Evolutionary conservation across 1,140 invertebrate species (phyloP).

Genomic region (Zaprionus tsacasi): DNA sequence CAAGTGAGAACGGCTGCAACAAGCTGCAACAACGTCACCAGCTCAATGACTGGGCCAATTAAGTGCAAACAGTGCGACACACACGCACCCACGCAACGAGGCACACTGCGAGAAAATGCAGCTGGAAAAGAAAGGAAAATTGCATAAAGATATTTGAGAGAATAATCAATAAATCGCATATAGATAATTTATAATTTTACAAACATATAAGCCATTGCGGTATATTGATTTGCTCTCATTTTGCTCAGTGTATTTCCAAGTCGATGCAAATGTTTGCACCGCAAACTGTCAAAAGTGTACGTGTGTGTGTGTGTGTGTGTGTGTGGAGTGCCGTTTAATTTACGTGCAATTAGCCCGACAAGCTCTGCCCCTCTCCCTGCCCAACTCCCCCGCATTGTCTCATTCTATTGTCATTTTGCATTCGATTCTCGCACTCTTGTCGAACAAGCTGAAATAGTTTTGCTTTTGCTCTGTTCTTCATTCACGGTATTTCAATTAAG

Average conservation of each 20-base stretch:
- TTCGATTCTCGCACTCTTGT: conserved; percentile 5
- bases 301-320: conserved; percentile 30
- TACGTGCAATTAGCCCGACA: conserved; percentile 60
- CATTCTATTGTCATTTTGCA: conserved; percentile 2
- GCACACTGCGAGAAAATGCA: conserved; percentile 10
- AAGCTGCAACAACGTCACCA: conserved; percentile 29
- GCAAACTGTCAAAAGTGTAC: conserved; percentile 59
- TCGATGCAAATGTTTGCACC: conserved; percentile 64
- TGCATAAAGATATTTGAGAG: too few species aligned
- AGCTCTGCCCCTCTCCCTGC: background rate
- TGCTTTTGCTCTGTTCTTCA: conserved; percentile 43
- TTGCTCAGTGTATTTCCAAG: conserved; percentile 42
- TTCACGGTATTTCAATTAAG: conserved; percentile 43
- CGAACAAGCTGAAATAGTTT: conserved; percentile 16
- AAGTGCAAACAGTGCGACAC: conserved; percentile 33
- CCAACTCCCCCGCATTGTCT: background rate
- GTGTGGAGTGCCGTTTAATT: conserved; percentile 36
- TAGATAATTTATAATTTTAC: background rate
- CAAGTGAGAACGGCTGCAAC: conserved; percentile 24
- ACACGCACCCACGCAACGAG: conserved; percentile 15
- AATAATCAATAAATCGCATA: too few species aligned
- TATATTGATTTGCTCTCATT: background rate
- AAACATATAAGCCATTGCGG: background rate
- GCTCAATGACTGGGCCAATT: conserved; percentile 47
- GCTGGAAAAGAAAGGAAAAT: background rate